Evolutionary conservation across 2,797 vertebrate genomes (phyloP), one percentile per base, ranked within the genome.

Genomic region (Enteromius fasciolatus): DNA sequence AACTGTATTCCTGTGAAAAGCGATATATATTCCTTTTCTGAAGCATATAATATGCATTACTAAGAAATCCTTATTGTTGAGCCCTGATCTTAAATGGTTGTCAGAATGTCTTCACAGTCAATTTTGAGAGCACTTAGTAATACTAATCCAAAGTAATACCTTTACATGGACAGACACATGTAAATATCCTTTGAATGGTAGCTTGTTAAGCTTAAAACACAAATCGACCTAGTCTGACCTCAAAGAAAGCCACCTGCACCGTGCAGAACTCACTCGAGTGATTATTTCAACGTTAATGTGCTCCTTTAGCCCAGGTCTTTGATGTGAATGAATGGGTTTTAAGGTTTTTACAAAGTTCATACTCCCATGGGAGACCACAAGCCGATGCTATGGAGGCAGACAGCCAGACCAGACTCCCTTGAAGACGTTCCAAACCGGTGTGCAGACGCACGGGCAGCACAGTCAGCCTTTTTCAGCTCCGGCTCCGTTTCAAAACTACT

Each of bases 381-480:
- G 77, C 54, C 64, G 72, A 83, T 75, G 82, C 79, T 75, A 75
- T 76, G 44, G 77, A 83, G 87, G 88, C 86, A 66, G 66, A 20
- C 61, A 72, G 86, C 86, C 89, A 88, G 86, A 81, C 77, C 76
- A 54, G 25, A 77, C 36, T 73, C 50, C 73, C 82, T 88, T 86
- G 83, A 84, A 86, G 85, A 77, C 15, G 50, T 69, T 88, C 85
- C 87, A 88, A 68, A 85, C 79, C 41, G 75, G 83, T 48, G 74
- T 83, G 63, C 28, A 78, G 81, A 87, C 76, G 73, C 76, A 81
- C 66, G 68, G 68, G 69, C 77, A 67, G 46, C 59, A 82, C 50
- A 52, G 66, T 78, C 74, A 66, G 73, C 79, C 50, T 39, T 61
- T 80, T 61, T 76, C 78, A 48, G 84, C 66, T 52, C 20, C 44